A percentile compares a stretch with the other conserved stretches of the same genome.
Conservation (phyloP, 2,888 invertebrate species). For the Cataglyphis rosenhaueri region DNA sequence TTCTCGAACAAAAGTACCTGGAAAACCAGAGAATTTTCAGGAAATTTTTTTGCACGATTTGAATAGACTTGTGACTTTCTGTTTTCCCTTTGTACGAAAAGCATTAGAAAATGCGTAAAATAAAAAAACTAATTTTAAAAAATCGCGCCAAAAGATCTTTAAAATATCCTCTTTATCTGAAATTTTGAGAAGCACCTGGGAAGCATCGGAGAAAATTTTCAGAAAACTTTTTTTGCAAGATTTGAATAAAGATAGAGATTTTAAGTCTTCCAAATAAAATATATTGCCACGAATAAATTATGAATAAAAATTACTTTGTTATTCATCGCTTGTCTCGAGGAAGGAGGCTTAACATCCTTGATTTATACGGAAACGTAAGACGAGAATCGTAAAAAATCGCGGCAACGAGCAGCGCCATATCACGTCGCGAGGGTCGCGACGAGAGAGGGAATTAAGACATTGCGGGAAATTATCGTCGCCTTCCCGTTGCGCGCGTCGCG, state of each 20-base stretch:
- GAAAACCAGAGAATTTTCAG: too few species aligned
- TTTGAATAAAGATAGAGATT: background rate
- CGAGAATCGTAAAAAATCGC: conserved; percentile 5
- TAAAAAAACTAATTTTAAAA: too few species aligned
- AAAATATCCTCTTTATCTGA: too few species aligned
- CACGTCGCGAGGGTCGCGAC: background rate
- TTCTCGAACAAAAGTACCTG: too few species aligned
- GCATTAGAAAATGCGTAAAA: too few species aligned
- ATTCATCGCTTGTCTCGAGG: background rate
- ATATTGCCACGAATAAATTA: background rate
- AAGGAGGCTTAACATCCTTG: background rate
- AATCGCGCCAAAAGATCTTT: too few species aligned
- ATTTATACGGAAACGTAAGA: background rate
- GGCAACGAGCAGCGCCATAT: background rate
- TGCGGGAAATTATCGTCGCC: conserved; percentile 33
- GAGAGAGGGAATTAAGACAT: conserved; percentile 10
- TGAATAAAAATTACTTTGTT: background rate
- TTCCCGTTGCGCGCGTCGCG: conserved; percentile 1
- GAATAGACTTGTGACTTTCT: too few species aligned
- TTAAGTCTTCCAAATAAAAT: background rate
- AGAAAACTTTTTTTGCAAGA: too few species aligned
- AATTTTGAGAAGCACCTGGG: too few species aligned
- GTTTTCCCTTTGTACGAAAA: too few species aligned
- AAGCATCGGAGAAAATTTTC: too few species aligned
- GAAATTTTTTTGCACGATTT: too few species aligned